phyloP scores from a whole-genome alignment of 2,113 vertebrate genomes.

The Archocentrus centrarchus region DNA sequence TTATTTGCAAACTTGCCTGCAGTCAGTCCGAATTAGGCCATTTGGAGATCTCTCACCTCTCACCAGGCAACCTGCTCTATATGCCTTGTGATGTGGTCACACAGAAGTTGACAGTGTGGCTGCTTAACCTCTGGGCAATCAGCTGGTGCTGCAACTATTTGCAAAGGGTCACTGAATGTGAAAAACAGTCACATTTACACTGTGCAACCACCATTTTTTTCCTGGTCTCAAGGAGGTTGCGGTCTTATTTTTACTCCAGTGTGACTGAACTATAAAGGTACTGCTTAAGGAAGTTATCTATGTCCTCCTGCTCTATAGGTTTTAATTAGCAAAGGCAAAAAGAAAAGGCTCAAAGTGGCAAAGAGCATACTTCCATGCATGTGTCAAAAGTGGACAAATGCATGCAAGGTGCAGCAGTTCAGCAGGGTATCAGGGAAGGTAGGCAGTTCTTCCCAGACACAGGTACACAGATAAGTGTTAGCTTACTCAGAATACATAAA shows the following conservation, averaged over 20 bases:
- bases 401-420: not conserved
- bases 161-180: not conserved
- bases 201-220: not conserved
- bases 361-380: not conserved
- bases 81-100: not conserved
- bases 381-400: not conserved
- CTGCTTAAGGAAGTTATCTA: too few species aligned
- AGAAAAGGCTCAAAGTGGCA: not conserved
- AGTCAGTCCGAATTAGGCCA: not conserved
- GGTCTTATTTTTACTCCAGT: not conserved
- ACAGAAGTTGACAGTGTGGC: not conserved
- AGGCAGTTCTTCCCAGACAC: not conserved
- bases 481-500: constrained; percentile 44
- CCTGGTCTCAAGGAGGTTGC: not conserved
- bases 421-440: not conserved
- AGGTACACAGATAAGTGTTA: not conserved
- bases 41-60: not conserved
- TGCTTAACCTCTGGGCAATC: not conserved
- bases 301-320: not conserved
- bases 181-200: not conserved
- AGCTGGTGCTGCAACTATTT: not conserved
- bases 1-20: not conserved
- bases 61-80: not conserved
- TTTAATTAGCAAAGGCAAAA: not conserved
- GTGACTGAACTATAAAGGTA: not conserved